These are phyloP conservation scores for Oryzias javanicus DNA, from an alignment of 2,113 vertebrate genomes.

Conservation along the genomic window DNA sequence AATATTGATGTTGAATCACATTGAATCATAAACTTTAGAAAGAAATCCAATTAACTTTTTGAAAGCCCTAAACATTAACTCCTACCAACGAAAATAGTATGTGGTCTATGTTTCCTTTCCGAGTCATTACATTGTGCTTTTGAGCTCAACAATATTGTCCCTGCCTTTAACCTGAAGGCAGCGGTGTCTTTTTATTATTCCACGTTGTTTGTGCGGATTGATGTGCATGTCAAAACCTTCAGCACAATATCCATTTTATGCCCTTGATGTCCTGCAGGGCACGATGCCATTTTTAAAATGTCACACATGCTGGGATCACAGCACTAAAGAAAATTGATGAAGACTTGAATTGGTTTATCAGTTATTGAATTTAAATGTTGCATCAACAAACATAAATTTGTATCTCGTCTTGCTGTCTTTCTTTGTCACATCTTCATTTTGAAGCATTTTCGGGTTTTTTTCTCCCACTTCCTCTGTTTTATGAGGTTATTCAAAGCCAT, in stretches of 20 bases:
- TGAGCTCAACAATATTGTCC: slow-evolving; percentile 19
- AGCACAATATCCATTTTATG: slow-evolving; percentile 2
- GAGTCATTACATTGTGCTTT: not conserved
- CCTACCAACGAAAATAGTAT: slow-evolving; percentile 29
- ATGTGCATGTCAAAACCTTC: slow-evolving; percentile 25
- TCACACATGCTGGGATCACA: slow-evolving; percentile 3
- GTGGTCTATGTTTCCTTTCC: slow-evolving; percentile 8
- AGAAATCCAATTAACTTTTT: too few relatives aligned
- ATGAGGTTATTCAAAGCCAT: slow-evolving; percentile 27
- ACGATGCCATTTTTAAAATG: slow-evolving; percentile 20
- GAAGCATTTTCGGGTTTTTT: slow-evolving; percentile 1
- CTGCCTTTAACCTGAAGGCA: slow-evolving; percentile 44
- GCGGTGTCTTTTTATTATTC: slow-evolving; percentile 29
- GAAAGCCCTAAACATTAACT: slow-evolving; percentile 1
- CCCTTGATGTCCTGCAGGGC: not conserved
- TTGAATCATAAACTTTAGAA: too few relatives aligned
- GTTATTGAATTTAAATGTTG: slow-evolving; percentile 4
- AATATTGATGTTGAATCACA: too few relatives aligned
- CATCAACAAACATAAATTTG: slow-evolving; percentile 10
- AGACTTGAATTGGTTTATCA: slow-evolving; percentile 6
- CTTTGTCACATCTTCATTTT: not conserved
- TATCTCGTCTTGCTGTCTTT: not conserved
- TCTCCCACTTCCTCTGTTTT: slow-evolving; percentile 34
- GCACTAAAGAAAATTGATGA: slow-evolving; percentile 4
- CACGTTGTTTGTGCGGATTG: slow-evolving; percentile 20